Conservation (phyloP, 2,113 vertebrate genomes). For the Camelus dromedarius region DNA sequence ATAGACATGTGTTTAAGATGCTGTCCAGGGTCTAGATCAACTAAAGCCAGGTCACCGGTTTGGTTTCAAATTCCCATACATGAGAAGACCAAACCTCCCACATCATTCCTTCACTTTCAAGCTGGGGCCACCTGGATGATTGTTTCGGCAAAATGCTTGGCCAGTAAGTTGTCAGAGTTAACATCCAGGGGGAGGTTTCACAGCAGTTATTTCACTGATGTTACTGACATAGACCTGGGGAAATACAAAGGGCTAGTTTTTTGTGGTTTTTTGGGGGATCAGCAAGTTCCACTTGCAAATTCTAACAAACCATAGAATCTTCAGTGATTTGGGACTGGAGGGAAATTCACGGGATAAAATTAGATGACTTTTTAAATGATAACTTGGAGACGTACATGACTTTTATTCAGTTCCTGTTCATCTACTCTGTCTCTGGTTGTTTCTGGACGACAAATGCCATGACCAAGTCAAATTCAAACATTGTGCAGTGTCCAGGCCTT, state of each 20-base stretch:
- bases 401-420: not conserved
- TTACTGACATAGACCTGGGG: not conserved
- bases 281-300: not conserved
- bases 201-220: not conserved
- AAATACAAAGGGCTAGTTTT: not conserved
- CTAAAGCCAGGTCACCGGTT: not conserved
- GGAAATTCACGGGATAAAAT: not conserved
- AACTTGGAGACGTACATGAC: not conserved
- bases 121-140: not conserved
- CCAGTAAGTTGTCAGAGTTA: not conserved
- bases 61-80: not conserved
- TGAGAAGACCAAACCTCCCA: not conserved
- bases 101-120: constrained; percentile 1
- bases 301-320: not conserved
- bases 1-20: not conserved
- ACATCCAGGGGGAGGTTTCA: not conserved
- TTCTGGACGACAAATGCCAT: not conserved
- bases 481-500: accelerated
- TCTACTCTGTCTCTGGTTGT: not conserved
- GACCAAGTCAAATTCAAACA: not conserved
- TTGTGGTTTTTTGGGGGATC: not conserved
- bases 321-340: not conserved
- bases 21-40: not conserved
- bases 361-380: not conserved
- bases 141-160: not conserved